Percentiles rank a stretch among this genome's conserved stretches.
These are phyloP conservation scores for Drosophila miranda DNA, from an alignment of 1,140 invertebrate genomes.

Conservation along the genomic window DNA sequence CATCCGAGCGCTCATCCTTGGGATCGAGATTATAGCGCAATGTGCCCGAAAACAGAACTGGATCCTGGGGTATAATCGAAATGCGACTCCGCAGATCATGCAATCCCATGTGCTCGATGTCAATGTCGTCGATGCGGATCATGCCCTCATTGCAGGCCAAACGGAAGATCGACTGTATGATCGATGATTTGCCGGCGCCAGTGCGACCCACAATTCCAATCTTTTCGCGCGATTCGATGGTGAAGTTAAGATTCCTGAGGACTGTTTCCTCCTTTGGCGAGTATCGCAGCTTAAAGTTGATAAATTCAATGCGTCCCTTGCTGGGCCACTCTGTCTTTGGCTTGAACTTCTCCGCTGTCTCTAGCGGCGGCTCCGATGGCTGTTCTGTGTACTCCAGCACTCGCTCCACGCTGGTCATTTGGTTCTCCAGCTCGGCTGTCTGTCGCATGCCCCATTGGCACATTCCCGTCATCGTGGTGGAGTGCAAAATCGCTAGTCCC, in stretches of 20 bases:
- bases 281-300: slow-evolving; percentile 85
- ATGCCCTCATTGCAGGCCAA: slow-evolving; percentile 86
- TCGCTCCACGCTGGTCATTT: slow-evolving; percentile 93
- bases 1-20: slow-evolving; percentile 88
- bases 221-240: slow-evolving; percentile 89
- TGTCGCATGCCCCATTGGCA: slow-evolving; percentile 95
- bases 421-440: slow-evolving; percentile 91
- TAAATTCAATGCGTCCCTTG: slow-evolving; percentile 87
- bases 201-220: slow-evolving; percentile 93
- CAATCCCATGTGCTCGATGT: slow-evolving; percentile 84
- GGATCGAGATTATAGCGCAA: slow-evolving; percentile 92
- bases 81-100: slow-evolving; percentile 87
- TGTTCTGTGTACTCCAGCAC: slow-evolving; percentile 88
- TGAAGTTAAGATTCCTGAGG: slow-evolving; percentile 86
- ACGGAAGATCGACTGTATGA: slow-evolving; percentile 92
- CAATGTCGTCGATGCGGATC: slow-evolving; percentile 85
- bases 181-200: slow-evolving; percentile 95
- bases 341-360: slow-evolving; percentile 83
- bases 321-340: slow-evolving; percentile 88
- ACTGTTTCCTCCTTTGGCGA: slow-evolving; percentile 83
- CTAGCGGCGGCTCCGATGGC: slow-evolving; percentile 84
- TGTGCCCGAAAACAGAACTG: slow-evolving; percentile 90
- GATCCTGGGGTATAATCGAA: slow-evolving; percentile 92
- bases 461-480: slow-evolving; percentile 89
- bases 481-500: slow-evolving; percentile 91